These are phyloP conservation scores for Drosophila pruinosa DNA, from an alignment of 1,140 invertebrate genomes.

Conservation along the genomic window DNA sequence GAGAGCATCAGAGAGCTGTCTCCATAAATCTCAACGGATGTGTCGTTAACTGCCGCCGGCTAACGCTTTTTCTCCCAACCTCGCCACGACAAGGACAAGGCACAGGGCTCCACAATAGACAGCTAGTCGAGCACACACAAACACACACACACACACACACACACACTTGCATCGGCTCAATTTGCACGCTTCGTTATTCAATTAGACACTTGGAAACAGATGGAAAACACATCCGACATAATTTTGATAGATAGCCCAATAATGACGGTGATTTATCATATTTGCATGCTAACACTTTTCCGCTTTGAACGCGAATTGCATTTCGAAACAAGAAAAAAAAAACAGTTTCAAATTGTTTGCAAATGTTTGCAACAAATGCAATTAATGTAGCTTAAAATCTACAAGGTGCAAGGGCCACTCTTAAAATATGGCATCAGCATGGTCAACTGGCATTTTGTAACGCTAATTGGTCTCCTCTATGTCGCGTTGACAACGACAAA, in stretches of 20 bases:
- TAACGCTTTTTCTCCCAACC: constrained; percentile 32
- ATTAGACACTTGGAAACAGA: constrained; percentile 71
- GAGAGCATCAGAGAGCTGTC: constrained; percentile 52
- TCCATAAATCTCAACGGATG: constrained; percentile 74
- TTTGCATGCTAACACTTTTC: constrained; percentile 69
- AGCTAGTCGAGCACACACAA: background rate
- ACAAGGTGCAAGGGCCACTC: background rate
- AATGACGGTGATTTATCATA: constrained; percentile 82
- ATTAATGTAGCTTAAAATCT: background rate
- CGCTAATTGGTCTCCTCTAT: constrained; percentile 66
- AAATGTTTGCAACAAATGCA: background rate
- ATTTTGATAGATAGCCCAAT: constrained; percentile 81
- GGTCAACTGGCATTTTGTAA: constrained; percentile 15
- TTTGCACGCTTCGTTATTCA: constrained; percentile 81
- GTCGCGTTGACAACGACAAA: constrained; percentile 61
- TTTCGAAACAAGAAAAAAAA: too few relatives aligned
- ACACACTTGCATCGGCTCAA: constrained; percentile 51
- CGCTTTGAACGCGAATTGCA: constrained; percentile 14
- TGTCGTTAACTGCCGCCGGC: constrained; percentile 70
- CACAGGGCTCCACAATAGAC: constrained; percentile 2
- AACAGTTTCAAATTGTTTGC: constrained; percentile 15
- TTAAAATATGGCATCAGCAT: constrained; percentile 17
- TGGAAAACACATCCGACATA: constrained; percentile 52
- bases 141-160: background rate
- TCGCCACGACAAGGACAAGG: constrained; percentile 36